Conservation (phyloP, 2,113 vertebrate species). For the Pluvianellus socialis region DNA sequence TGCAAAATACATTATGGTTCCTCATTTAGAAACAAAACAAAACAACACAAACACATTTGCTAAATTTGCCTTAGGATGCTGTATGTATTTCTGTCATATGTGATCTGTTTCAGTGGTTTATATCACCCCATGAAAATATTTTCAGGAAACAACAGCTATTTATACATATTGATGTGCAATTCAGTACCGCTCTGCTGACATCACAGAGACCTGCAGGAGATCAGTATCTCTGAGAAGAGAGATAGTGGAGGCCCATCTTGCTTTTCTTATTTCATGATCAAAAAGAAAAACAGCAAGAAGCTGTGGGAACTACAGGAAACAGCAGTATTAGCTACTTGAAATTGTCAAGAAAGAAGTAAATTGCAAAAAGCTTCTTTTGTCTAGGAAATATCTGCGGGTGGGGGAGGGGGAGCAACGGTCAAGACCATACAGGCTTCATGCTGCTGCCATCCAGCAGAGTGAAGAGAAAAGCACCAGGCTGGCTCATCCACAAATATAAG, state of each 20-base stretch:
- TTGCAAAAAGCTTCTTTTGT: conserved; percentile 26
- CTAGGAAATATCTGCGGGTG: not conserved
- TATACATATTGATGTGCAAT: not conserved
- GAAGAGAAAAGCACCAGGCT: not conserved
- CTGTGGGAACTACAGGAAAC: conserved; percentile 30
- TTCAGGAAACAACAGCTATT: conserved; percentile 21
- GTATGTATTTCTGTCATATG: not conserved
- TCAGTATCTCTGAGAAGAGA: not conserved
- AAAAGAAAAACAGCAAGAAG: conserved; percentile 27
- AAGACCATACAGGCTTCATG: not conserved
- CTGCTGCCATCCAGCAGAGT: conserved; percentile 16
- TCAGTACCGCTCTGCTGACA: not conserved
- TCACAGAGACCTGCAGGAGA: conserved; percentile 14
- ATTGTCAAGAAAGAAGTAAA: conserved; percentile 21
- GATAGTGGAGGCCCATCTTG: not conserved
- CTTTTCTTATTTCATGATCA: conserved; percentile 23
- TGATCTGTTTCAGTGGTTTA: not conserved
- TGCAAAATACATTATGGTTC: not conserved
- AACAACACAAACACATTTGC: not conserved
- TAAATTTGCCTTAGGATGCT: not conserved
- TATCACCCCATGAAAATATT: not conserved
- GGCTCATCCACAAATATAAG: not conserved
- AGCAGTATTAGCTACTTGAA: conserved; percentile 14
- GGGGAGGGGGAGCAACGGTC: not conserved
- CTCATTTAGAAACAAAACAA: not conserved